phyloP scores from a whole-genome alignment of 35 echinoderm and acorn worm genomes.

The Apostichopus californicus region DNA sequence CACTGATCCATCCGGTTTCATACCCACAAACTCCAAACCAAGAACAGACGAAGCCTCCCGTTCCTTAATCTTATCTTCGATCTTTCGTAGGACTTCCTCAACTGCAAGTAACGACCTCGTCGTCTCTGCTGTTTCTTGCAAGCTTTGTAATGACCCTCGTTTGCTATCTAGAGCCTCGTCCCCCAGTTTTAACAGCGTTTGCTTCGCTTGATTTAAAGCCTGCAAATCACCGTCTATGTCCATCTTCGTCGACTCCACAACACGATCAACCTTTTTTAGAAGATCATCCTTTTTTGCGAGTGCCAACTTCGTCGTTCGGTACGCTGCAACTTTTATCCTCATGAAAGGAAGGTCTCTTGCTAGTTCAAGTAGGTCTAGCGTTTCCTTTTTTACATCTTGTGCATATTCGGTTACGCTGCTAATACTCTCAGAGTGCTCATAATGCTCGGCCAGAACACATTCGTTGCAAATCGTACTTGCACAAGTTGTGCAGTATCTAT shows the following conservation, averaged over 20 bases:
- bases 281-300: not conserved
- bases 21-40: slow-evolving; percentile 32
- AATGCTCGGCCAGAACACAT: slow-evolving; percentile 18
- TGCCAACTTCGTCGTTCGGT: slow-evolving; percentile 10
- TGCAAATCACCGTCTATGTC: not conserved
- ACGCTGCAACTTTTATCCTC: slow-evolving; percentile 16
- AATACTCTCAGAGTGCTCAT: not conserved
- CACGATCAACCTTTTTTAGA: not conserved
- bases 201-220: not conserved
- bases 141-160: not conserved
- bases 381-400: slow-evolving; percentile 16
- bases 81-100: not conserved
- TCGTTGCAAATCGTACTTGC: slow-evolving; percentile 7
- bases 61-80: not conserved
- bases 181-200: not conserved
- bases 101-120: not conserved
- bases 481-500: not conserved
- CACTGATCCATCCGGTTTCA: slow-evolving; percentile 36
- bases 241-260: not conserved
- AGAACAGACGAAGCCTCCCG: not conserved
- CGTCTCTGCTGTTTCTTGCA: not conserved
- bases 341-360: slow-evolving; percentile 13
- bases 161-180: not conserved
- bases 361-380: slow-evolving; percentile 19
- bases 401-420: slow-evolving; percentile 2